phyloP scores from a whole-genome alignment of 2,797 vertebrate genomes.

The Telmatherina bonti region DNA sequence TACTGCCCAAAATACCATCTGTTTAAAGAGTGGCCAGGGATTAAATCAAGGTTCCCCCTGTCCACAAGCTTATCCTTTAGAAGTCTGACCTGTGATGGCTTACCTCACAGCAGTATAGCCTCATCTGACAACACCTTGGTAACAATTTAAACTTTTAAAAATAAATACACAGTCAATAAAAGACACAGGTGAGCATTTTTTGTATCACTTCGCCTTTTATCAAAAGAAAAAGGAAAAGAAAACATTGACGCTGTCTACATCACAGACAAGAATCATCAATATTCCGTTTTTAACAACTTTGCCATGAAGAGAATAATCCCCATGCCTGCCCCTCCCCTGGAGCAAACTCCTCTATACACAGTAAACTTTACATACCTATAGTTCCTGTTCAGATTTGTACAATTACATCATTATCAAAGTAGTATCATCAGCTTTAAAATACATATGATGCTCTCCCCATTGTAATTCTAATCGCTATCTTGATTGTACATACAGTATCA shows the following conservation, averaged over 20 bases:
- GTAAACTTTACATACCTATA: slow-evolving; percentile 81
- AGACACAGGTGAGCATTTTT: slow-evolving; percentile 52
- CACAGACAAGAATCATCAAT: slow-evolving; percentile 88
- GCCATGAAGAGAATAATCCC: slow-evolving; percentile 79
- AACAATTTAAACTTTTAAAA: neutral
- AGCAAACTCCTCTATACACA: slow-evolving; percentile 83
- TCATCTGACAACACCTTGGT: slow-evolving; percentile 9
- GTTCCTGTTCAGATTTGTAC: slow-evolving; percentile 75
- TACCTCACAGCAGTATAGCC: slow-evolving; percentile 61
- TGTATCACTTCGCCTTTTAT: slow-evolving; percentile 79
- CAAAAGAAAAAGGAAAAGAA: slow-evolving; percentile 63
- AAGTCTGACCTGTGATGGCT: slow-evolving; percentile 47
- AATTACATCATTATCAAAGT: slow-evolving; percentile 85
- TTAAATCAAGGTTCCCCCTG: slow-evolving; percentile 65
- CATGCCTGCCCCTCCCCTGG: slow-evolving; percentile 68
- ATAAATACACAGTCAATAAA: slow-evolving; percentile 30
- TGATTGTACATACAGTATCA: slow-evolving; percentile 86
- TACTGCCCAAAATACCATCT: slow-evolving; percentile 68
- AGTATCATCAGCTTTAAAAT: slow-evolving; percentile 83
- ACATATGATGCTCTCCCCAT: slow-evolving; percentile 81
- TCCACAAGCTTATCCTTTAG: slow-evolving; percentile 65
- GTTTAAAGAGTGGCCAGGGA: slow-evolving; percentile 58
- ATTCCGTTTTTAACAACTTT: slow-evolving; percentile 80
- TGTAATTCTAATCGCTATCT: slow-evolving; percentile 75
- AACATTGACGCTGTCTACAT: slow-evolving; percentile 87